These are phyloP conservation scores for Anoplopoma fimbria DNA, from an alignment of 2,113 vertebrate genomes.

Conservation along the genomic window DNA sequence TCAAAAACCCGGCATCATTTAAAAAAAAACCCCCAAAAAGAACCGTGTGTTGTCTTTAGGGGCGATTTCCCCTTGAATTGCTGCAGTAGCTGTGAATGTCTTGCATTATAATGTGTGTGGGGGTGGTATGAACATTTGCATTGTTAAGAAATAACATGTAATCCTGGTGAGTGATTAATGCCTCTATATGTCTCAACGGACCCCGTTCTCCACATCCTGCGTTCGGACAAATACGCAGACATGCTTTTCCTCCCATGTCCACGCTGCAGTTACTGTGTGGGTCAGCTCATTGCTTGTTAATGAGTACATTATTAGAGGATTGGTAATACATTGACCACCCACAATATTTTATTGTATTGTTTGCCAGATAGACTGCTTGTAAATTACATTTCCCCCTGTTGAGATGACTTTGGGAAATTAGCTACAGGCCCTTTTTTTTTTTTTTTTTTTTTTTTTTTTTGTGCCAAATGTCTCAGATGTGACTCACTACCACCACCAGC, in stretches of 20 bases:
- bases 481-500: conserved; percentile 44
- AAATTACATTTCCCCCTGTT: conserved; percentile 6
- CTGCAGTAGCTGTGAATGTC: conserved; percentile 35
- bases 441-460: conserved; percentile 20
- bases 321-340: neutral
- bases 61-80: conserved; percentile 34
- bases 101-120: conserved; percentile 13
- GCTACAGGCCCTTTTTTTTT: conserved; percentile 5
- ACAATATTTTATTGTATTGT: neutral
- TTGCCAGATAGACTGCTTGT: conserved; percentile 10
- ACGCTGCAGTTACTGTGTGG: neutral
- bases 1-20: conserved; percentile 18
- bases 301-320: neutral
- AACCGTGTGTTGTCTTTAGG: neutral
- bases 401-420: conserved; percentile 25
- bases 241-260: conserved; percentile 4
- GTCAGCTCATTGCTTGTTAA: conserved; percentile 5
- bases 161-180: conserved; percentile 48
- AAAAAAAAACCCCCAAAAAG: neutral
- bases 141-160: conserved; percentile 39
- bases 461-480: conserved; percentile 40
- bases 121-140: conserved; percentile 14
- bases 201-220: conserved; percentile 51
- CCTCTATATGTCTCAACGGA: conserved; percentile 26
- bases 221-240: conserved; percentile 48